phyloP scores from a whole-genome alignment of 2,888 invertebrate species.

The Frankliniella fusca region DNA sequence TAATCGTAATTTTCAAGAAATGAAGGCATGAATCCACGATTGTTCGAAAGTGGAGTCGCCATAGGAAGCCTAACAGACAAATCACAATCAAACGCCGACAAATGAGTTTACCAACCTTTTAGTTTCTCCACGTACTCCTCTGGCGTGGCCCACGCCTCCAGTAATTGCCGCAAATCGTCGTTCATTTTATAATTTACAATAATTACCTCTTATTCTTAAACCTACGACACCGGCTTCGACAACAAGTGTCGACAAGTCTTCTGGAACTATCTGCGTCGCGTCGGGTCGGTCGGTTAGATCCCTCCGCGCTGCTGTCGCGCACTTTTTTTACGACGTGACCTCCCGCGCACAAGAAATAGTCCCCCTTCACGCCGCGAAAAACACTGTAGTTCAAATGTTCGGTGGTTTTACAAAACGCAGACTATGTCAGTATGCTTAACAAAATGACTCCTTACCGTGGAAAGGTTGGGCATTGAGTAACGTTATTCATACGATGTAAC shows the following conservation, averaged over 20 bases:
- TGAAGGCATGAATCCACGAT: not conserved
- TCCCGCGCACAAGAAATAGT: not conserved
- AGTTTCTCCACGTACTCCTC: not conserved
- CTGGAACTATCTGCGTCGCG: not conserved
- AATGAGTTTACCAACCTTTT: not conserved
- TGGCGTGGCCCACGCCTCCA: not conserved
- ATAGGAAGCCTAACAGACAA: not conserved
- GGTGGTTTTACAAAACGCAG: not conserved
- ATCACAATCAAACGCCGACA: not conserved
- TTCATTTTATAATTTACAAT: not conserved
- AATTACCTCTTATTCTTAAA: not conserved
- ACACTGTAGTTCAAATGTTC: not conserved
- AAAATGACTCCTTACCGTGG: too few relatives aligned
- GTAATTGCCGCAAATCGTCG: not conserved
- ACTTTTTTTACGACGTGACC: not conserved
- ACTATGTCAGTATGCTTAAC: too few relatives aligned
- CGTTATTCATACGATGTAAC: too few relatives aligned
- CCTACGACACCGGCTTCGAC: not conserved
- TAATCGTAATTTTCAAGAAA: not conserved
- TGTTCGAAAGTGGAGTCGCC: not conserved
- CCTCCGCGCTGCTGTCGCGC: not conserved
- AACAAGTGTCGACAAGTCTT: not conserved
- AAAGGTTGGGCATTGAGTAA: too few relatives aligned
- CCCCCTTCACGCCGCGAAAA: not conserved
- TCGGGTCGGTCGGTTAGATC: not conserved